Percentiles rank a stretch among this genome's conserved stretches.
Conservation (phyloP, 2,113 vertebrate species). For the Otis tarda region DNA sequence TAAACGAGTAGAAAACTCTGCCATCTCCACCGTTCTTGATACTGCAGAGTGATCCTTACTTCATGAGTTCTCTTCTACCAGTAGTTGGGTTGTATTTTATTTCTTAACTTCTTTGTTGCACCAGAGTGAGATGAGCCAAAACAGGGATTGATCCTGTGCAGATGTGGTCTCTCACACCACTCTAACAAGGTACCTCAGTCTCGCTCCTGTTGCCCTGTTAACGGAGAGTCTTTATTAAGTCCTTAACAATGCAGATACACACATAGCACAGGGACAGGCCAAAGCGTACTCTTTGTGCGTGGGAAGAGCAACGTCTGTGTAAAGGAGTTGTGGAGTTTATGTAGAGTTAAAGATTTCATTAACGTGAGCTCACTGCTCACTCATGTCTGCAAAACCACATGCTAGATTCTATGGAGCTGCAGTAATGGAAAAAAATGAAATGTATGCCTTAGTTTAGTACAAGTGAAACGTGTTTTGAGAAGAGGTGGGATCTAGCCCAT, state of each 20-base stretch:
- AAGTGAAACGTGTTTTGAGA: background rate
- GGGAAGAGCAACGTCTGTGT: background rate
- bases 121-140: background rate
- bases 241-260: background rate
- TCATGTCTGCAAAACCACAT: background rate
- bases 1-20: background rate
- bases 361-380: background rate
- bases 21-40: background rate
- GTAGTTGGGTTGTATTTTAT: background rate
- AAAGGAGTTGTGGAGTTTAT: background rate
- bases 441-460: background rate
- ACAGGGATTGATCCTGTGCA: background rate
- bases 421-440: background rate
- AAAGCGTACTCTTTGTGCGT: background rate
- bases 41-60: background rate
- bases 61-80: background rate
- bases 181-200: background rate
- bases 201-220: background rate
- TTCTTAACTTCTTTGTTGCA: background rate
- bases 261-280: background rate
- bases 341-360: background rate
- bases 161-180: background rate
- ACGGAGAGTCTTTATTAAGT: background rate
- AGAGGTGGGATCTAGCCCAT: background rate
- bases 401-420: background rate